Evolutionary conservation across 1,140 invertebrate genomes (phyloP).

Genomic region (Pseudomyrmex pallidus): DNA sequence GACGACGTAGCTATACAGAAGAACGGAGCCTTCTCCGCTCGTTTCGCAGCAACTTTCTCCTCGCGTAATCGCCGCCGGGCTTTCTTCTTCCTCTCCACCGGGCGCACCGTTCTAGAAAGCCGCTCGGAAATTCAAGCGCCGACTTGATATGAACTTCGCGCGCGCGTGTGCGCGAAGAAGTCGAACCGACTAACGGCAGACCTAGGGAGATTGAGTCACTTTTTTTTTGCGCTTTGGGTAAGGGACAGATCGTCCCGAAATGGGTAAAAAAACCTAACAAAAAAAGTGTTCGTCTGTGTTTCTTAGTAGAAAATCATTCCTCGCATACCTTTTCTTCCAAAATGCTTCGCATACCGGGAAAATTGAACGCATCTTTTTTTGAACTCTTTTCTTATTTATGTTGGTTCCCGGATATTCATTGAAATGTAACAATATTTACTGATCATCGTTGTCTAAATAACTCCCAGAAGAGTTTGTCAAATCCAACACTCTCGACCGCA

Average conservation of each 20-base stretch:
- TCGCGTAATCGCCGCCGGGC: constrained; percentile 71
- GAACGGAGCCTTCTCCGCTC: constrained; percentile 58
- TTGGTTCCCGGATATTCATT: background rate
- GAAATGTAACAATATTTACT: constrained; percentile 18
- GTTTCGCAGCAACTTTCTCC: constrained; percentile 74
- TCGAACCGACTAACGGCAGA: background rate
- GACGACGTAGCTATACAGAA: constrained; percentile 37
- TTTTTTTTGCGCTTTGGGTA: background rate
- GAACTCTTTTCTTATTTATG: background rate
- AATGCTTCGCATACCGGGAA: background rate
- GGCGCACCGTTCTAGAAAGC: constrained; percentile 24
- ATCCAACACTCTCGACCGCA: constrained; percentile 22
- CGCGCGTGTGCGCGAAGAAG: background rate
- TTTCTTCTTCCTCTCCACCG: constrained; percentile 64
- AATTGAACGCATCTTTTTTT: background rate
- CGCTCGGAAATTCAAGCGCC: constrained; percentile 35
- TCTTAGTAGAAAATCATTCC: background rate
- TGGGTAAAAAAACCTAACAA: background rate
- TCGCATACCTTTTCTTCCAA: background rate
- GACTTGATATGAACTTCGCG: constrained; percentile 29
- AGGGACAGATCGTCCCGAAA: constrained; percentile 16
- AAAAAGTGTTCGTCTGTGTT: background rate
- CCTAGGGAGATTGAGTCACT: constrained; percentile 24
- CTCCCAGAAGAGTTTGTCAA: constrained; percentile 4
- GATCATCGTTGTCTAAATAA: constrained; percentile 9